Conservation (phyloP, 1,140 invertebrate species). For the Agrilus planipennis region DNA sequence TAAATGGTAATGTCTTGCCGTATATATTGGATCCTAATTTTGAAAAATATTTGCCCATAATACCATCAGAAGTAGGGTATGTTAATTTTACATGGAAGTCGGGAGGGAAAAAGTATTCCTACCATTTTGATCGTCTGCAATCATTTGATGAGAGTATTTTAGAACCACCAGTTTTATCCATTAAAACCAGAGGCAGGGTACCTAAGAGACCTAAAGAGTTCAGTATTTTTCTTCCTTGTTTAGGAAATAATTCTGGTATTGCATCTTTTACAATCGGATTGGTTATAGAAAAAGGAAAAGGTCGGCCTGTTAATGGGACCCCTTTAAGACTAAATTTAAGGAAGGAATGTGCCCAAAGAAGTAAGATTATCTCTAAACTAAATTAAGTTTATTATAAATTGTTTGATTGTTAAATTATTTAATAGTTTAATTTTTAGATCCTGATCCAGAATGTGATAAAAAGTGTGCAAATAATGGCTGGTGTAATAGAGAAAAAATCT, state of each 20-base stretch:
- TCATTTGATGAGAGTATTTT: slow-evolving; percentile 74
- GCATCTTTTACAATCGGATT: slow-evolving; percentile 81
- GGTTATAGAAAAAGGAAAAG: slow-evolving; percentile 66
- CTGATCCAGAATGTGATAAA: slow-evolving; percentile 77
- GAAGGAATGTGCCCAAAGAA: slow-evolving; percentile 88
- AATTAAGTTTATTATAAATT: too few relatives aligned
- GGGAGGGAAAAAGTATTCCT: slow-evolving; percentile 72
- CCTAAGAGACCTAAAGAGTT: slow-evolving; percentile 82
- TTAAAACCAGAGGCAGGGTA: slow-evolving; percentile 70
- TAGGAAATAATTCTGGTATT: slow-evolving; percentile 77
- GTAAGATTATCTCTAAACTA: slow-evolving; percentile 64
- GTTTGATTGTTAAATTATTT: slow-evolving; percentile 4
- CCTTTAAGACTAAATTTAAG: slow-evolving; percentile 78
- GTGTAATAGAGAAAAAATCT: slow-evolving; percentile 70
- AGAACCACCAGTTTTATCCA: slow-evolving; percentile 74
- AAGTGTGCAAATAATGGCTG: slow-evolving; percentile 73
- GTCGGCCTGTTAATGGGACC: slow-evolving; percentile 70
- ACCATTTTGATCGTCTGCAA: slow-evolving; percentile 74
- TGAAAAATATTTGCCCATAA: slow-evolving; percentile 75
- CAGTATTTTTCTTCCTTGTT: slow-evolving; percentile 81
- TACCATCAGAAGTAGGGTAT: slow-evolving; percentile 78
- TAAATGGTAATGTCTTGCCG: slow-evolving; percentile 69
- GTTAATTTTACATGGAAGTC: slow-evolving; percentile 91
- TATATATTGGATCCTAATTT: slow-evolving; percentile 83
- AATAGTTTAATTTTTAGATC: slow-evolving; percentile 43